Evolutionary conservation across 2,113 vertebrate genomes (phyloP), one percentile per base, ranked within the genome.

Genomic region (Gobio gobio): DNA sequence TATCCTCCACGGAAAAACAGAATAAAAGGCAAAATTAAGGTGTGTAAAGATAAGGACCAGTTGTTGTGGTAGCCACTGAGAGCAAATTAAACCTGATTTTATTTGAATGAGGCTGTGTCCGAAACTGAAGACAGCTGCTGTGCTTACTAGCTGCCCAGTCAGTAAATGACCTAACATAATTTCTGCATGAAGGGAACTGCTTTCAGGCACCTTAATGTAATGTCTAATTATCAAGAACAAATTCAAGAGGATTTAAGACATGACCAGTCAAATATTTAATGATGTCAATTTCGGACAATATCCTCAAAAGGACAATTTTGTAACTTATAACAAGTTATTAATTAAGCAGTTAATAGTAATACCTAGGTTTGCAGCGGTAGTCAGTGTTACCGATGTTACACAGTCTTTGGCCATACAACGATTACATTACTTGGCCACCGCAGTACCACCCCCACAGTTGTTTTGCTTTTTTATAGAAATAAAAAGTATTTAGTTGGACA

Each of bases 31-130:
- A 36, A 82, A 36, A 20, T 13, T 45, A 22, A 72, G n/a, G 43
- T 47, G 40, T n/a, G 26, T 40, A 79, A 72, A n/a, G 33, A 68
- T 74, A 51, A 59, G 82, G 70, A 59, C 10, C 47, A 72, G 59
- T 47, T 79, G 26, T 89, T 56, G 1, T 47, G 40, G 76, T 16
- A 51, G 29, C n/a, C 47, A 22, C 18, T 13, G 59, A n/a, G n/a
- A 20, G 33, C 14, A 36, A 78, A 59, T n/a, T 0, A 3, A 79
- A 43, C 4, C 22, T 1, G 58, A 45, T 29, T 45, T 26, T 6
- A 74, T 72, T 70, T 43, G 4, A 61, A 59, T 26, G 40, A 47
- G 78, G 59, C 40, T 47, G 59, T 80, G 58, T 47, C 58, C 13
- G 13, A 79, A 79, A 79, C 3, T n/a, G 18, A 79, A 63, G 2